phyloP scores from a whole-genome alignment of 2,888 invertebrate genomes.

The Prionchulus punctatus region DNA sequence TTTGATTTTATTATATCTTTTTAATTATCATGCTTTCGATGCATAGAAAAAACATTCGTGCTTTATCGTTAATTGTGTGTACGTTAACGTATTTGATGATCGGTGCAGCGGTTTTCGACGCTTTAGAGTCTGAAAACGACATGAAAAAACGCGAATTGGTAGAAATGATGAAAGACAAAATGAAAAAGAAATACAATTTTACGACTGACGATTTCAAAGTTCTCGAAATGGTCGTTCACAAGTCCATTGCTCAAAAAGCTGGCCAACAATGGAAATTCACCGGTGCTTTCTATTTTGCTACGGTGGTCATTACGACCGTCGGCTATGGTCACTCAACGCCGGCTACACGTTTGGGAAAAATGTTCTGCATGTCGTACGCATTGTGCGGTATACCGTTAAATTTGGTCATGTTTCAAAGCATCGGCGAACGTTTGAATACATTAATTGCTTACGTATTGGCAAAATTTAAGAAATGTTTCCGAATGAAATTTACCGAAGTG shows the following conservation, averaged over 20 bases:
- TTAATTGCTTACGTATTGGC: constrained; percentile 39
- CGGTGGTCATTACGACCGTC: constrained; percentile 86
- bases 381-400: constrained; percentile 83
- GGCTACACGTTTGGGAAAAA: constrained; percentile 79
- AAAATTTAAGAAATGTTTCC: constrained; percentile 8
- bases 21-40: constrained; percentile 44
- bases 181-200: constrained; percentile 81
- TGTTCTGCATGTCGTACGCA: constrained; percentile 66
- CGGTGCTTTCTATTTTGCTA: constrained; percentile 94
- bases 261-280: constrained; percentile 99
- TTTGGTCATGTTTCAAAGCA: constrained; percentile 86
- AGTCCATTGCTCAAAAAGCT: constrained; percentile 86
- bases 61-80: constrained; percentile 82
- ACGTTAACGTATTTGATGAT: constrained; percentile 95
- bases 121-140: constrained; percentile 76
- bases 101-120: constrained; percentile 94
- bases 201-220: constrained; percentile 72
- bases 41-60: constrained; percentile 93
- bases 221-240: constrained; percentile 63
- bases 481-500: constrained; percentile 25
- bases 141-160: constrained; percentile 43
- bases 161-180: constrained; percentile 39
- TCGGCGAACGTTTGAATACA: constrained; percentile 90
- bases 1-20: too few relatives aligned
- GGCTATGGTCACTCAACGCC: constrained; percentile 98